These are phyloP conservation scores for Lobophora halterata DNA, from an alignment of 2,888 invertebrate genomes.

Conservation along the genomic window DNA sequence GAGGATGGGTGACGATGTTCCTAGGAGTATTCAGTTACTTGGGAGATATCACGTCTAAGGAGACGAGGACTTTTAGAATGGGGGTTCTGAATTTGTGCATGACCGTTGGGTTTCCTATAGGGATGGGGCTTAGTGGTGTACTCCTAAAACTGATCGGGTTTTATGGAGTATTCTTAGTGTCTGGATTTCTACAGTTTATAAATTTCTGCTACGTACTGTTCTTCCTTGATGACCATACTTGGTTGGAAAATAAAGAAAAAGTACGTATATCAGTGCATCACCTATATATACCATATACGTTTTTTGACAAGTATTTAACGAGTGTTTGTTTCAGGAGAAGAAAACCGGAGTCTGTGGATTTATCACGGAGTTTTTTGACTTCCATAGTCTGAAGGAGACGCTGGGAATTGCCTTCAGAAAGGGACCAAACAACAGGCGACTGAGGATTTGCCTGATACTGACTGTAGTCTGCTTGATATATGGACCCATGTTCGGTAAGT, in stretches of 20 bases:
- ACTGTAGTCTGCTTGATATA: constrained; percentile 62
- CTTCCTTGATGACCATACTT: constrained; percentile 65
- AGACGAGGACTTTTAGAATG: constrained; percentile 81
- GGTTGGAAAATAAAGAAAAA: constrained; percentile 64
- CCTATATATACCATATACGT: no score
- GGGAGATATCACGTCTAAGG: constrained; percentile 78
- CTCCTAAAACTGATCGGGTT: constrained; percentile 66
- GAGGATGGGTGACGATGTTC: constrained; percentile 81
- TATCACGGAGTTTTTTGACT: constrained; percentile 70
- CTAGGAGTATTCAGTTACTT: constrained; percentile 82
- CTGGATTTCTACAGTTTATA: constrained; percentile 59
- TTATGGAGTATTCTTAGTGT: constrained; percentile 75
- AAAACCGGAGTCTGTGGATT: constrained; percentile 51
- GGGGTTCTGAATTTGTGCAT: constrained; percentile 76
- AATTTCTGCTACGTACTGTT: constrained; percentile 73
- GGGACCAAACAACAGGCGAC: constrained; percentile 63
- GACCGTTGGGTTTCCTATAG: constrained; percentile 73
- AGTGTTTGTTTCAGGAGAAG: constrained; percentile 47
- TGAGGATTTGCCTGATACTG: constrained; percentile 61
- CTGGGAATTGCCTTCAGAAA: constrained; percentile 75
- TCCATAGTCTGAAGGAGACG: constrained; percentile 71
- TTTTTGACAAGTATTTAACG: constrained; percentile 3
- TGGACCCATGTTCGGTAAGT: constrained; percentile 71
- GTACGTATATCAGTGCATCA: constrained; percentile 34
- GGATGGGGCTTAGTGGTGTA: constrained; percentile 69